phyloP scores from a whole-genome alignment of 1,140 invertebrate species.

The Drosophila mayri region DNA sequence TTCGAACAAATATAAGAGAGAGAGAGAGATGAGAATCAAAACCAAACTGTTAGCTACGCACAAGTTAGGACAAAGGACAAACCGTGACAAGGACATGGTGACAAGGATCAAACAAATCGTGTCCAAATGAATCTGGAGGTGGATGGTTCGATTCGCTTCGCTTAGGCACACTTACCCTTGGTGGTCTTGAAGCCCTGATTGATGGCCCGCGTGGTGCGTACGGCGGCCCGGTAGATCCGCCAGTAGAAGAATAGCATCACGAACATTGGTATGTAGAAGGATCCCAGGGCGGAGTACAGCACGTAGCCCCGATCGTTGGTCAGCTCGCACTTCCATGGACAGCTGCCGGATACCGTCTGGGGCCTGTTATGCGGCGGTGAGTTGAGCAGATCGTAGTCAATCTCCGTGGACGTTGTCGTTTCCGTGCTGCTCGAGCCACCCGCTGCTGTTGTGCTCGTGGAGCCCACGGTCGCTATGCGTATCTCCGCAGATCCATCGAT shows the following conservation, averaged over 20 bases:
- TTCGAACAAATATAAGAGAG: conserved; percentile 30
- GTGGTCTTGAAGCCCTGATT: conserved; percentile 97
- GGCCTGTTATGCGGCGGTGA: conserved; percentile 43
- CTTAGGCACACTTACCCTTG: conserved; percentile 87
- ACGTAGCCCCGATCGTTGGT: conserved; percentile 96
- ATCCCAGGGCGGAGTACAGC: conserved; percentile 95
- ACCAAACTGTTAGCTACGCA: conserved; percentile 77
- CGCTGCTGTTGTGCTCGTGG: conserved; percentile 23
- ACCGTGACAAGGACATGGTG: conserved; percentile 42
- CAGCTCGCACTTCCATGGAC: conserved; percentile 94
- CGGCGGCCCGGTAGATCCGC: conserved; percentile 94
- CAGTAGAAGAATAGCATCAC: conserved; percentile 97
- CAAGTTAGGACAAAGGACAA: conserved; percentile 70
- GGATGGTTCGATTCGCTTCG: neutral
- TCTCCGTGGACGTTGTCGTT: conserved; percentile 46
- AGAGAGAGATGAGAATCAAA: conserved; percentile 56
- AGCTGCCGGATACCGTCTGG: conserved; percentile 86
- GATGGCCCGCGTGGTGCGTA: conserved; percentile 87
- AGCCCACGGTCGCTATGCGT: conserved; percentile 52
- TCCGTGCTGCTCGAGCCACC: conserved; percentile 19
- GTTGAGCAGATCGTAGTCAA: conserved; percentile 54
- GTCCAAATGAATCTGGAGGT: conserved; percentile 57
- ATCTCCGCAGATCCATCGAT: conserved; percentile 68
- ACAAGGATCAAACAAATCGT: conserved; percentile 53
- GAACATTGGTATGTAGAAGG: conserved; percentile 96